phyloP scores from a whole-genome alignment of 2,888 invertebrate genomes.

The Megamerina dolium region DNA sequence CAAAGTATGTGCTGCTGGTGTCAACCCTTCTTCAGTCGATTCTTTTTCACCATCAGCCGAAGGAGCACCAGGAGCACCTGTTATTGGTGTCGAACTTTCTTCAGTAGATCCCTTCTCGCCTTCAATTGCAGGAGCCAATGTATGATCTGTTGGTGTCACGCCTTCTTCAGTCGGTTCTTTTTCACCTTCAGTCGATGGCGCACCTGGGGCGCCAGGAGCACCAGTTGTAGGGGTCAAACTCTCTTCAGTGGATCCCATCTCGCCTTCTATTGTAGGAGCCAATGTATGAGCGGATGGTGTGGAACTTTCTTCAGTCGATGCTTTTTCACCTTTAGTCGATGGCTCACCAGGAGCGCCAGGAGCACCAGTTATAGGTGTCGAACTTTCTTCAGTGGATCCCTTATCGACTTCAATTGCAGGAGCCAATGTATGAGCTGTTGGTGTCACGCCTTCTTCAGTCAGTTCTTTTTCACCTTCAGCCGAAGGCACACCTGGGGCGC shows the following conservation, averaged over 20 bases:
- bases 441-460: neutral
- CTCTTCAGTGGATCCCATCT: slow-evolving; percentile 3
- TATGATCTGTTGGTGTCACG: slow-evolving; percentile 8
- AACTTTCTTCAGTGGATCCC: slow-evolving; percentile 6
- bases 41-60: slow-evolving; percentile 3
- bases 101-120: slow-evolving; percentile 6
- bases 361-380: too few species aligned
- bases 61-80: slow-evolving; percentile 11
- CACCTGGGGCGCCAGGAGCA: neutral
- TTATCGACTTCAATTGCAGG: slow-evolving; percentile 2
- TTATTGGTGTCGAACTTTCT: neutral
- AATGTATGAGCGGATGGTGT: slow-evolving; percentile 10
- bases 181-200: slow-evolving; percentile 8
- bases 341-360: slow-evolving; percentile 2
- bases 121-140: slow-evolving; percentile 9
- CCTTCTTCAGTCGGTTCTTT: neutral
- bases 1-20: slow-evolving; percentile 13
- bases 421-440: neutral
- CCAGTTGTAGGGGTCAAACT: neutral
- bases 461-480: slow-evolving; percentile 3
- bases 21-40: slow-evolving; percentile 11
- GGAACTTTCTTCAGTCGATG: neutral
- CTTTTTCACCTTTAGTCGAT: neutral
- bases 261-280: slow-evolving; percentile 17
- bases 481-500: slow-evolving; percentile 7